Evolutionary conservation across 1,140 invertebrate genomes (phyloP), one percentile per base, ranked within the genome.

Genomic region (Zaprionus lachaisei): DNA sequence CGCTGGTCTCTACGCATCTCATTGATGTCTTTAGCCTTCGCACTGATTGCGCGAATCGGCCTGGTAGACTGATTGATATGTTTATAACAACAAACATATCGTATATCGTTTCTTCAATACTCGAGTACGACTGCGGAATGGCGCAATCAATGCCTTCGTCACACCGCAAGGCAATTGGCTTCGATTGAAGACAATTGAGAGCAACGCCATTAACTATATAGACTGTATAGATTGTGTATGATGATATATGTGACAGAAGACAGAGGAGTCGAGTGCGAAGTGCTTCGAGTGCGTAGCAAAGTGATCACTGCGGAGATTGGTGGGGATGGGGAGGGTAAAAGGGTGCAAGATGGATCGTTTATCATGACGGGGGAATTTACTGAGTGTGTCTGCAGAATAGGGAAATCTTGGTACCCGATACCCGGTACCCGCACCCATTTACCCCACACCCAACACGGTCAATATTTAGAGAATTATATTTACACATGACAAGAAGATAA

Each of bases 141-240:
- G 49, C 57, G 61, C 83, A 86, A 86, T 86, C 83, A 90, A 80
- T 84, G 84, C 78, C 47, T 84, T 87, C 84, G 84, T 87, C 84
- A 87, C 84, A 89, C 72, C 79, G 85, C 31, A 84, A 89, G 83
- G 54, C 84, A 87, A 87, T 87, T 87, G 84, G 79, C 51, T 84
- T 87, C 69, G 72, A 87, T 87, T 87, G 73, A 90, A 84, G 73
- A 28, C 84, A 87, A 87, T 87, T 81, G 73, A 72, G 64, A 89
- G 69, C 70, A 81, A 84, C 84, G 84, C 84, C 84, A 80, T 80
- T 80, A 78, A 78, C 64, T 31, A 47, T 31, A 34, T 44, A 49
- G 20, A 44, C 20, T 22, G 47, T 17, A 17, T 34, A 34, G 31
- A 34, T 34, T 34, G 31, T 9, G 7, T 24, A 51, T 24, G 20